Evolutionary conservation across 2,888 invertebrate genomes (phyloP), one percentile per base, ranked within the genome.

Genomic region (Lordiphosa andalusiaca): DNA sequence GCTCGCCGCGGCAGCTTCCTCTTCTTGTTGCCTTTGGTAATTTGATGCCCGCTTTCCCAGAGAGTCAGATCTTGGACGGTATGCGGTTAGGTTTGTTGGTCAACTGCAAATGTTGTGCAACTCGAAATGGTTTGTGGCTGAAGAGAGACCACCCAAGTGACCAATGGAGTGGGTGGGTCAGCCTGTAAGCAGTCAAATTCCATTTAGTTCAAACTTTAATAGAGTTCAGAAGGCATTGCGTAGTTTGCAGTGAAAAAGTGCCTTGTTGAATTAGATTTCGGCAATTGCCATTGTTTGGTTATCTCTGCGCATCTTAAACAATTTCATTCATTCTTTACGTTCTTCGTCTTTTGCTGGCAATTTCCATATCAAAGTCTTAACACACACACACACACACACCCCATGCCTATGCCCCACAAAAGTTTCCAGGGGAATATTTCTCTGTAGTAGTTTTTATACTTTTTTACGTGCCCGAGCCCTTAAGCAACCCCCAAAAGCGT

Each of bases 321-420:
- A 2, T 6, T 7, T 40, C 12, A 40, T 35, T 40, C 12, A 36
- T 35, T 9, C 6, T 19, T 36, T 10, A 41, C 25, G 16, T 37
- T 42, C 23, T 42, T 9, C 25, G 5, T 5, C 44, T 46, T 33
- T 46, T 49, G 10, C 16, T 6, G 19, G 38, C 47, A 30, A 66
- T 72, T 72, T 72, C 66, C 73, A 72, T 72, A 73, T 72, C 73
- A 72, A 72, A 70, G 70, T 61, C 58, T 67, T 46, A 48, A 35
- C 63, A 56, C 63, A 30, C n/a, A 6, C 30, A 46, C 33, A 46
- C 25, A n/a, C n/a, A n/a, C n/a, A n/a, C 48, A 56, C 16, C 9
- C 9, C 33, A 46, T 38, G 49, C 25, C 48, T 46, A 23, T 9
- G 39, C 44, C 46, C 30, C 33, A 36, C 30, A 23, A 33, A 35